Base-by-base conservation (phyloP, 2,888 invertebrate genomes). In the Acanthoscelides obtectus region DNA sequence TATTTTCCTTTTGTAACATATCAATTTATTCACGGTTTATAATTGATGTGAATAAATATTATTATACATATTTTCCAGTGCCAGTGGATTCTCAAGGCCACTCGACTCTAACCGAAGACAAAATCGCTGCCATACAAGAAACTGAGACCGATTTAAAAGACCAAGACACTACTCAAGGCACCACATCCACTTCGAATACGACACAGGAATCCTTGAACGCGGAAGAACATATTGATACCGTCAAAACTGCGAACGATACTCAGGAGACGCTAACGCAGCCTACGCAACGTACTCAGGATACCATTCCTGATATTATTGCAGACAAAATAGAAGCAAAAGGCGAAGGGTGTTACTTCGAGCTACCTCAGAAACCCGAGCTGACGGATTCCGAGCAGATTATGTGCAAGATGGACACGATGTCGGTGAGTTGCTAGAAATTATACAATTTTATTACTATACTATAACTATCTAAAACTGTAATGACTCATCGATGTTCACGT, bases 321-420 rank as follows among this genome's bases (percentile, higher is more conserved):
- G 22, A 25, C 4, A 25, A 68, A 21, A 25, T 45, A 17, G 67
- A 20, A 1, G 22, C 22, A 17, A 20, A 67, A 6, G 22, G 1
- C 20, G 66, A 20, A 66, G 66, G 21, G 1, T 20, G 2, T 21
- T 71, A 76, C 65, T 72, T 76, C 2, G 78, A 81, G 66, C 65
- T 78, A 25, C 79, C 79, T 1, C 73, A 78, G 68, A 81, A 77
- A 67, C 77, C 78, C 0, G 70, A 76, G 27, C 71, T 81, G 6
- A 80, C 79, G 12, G 79, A 81, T 21, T 77, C 79, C 1, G 80
- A 80, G 76, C 81, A 85, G 69, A 76, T 78, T 19, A 77, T 80
- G 22, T 77, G 78, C 66, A 75, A 75, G 67, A 79, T 80, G 78
- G 82, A 82, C 45, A 83, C 83, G 2, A 79, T 80, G 72, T 78